Evolutionary conservation across 2,888 invertebrate genomes (phyloP).

Genomic region (Dasysyrphus albostriatus): DNA sequence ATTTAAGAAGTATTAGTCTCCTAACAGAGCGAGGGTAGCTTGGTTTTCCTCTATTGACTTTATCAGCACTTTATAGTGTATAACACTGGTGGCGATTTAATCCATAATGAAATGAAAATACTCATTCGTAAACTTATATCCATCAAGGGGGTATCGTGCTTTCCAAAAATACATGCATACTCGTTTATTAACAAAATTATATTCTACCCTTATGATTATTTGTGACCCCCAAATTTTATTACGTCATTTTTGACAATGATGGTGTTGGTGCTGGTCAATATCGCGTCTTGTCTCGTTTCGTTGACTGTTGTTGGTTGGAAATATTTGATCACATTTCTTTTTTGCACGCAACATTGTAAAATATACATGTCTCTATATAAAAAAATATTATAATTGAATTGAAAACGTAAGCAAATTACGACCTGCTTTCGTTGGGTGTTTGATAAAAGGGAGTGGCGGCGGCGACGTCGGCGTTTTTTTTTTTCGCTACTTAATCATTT

Average conservation of each 20-base stretch:
- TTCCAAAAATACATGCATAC: not conserved
- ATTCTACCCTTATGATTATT: conserved; percentile 9
- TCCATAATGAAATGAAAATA: conserved; percentile 18
- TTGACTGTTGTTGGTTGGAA: too few species aligned
- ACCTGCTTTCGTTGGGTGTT: conserved; percentile 12
- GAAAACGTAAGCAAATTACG: conserved; percentile 47
- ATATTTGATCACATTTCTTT: conserved; percentile 24
- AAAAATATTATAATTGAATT: conserved; percentile 27
- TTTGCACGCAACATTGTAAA: conserved; percentile 9
- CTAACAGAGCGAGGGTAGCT: not conserved
- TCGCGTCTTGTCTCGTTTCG: not conserved
- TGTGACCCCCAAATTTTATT: conserved; percentile 17
- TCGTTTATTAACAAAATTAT: not conserved
- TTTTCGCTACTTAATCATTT: conserved; percentile 19
- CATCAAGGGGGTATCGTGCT: not conserved
- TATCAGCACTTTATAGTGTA: conserved; percentile 12
- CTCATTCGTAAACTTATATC: not conserved
- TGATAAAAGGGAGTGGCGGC: conserved; percentile 12
- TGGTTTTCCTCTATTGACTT: conserved; percentile 1
- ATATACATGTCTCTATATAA: too few species aligned
- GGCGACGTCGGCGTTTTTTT: not conserved
- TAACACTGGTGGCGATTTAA: conserved; percentile 17
- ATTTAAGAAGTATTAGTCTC: not conserved
- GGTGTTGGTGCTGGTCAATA: not conserved
- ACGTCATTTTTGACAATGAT: conserved; percentile 22